Percentiles rank a stretch among this genome's conserved stretches.
Conservation (phyloP, 2,113 vertebrate species). For the Oryzias melastigma region DNA sequence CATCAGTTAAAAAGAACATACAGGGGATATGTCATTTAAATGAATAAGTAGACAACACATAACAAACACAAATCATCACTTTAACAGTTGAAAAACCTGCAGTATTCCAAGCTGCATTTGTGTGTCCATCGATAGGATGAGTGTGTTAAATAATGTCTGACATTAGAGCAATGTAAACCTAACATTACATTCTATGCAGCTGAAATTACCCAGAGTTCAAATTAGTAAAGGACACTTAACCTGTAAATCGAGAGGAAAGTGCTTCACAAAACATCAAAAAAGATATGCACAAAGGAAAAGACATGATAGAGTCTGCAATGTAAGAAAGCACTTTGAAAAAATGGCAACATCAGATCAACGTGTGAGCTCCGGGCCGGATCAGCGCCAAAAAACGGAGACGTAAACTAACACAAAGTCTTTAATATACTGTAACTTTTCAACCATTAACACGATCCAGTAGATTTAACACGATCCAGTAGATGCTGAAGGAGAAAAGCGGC, state of each 20-base stretch:
- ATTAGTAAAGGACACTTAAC: slow-evolving; percentile 69
- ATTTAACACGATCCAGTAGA: too few relatives aligned
- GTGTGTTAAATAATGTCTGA: slow-evolving; percentile 25
- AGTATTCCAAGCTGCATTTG: slow-evolving; percentile 52
- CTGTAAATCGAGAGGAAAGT: slow-evolving; percentile 45
- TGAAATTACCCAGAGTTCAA: slow-evolving; percentile 42
- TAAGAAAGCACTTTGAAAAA: slow-evolving; percentile 58
- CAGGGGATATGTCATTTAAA: slow-evolving; percentile 34
- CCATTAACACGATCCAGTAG: too few relatives aligned
- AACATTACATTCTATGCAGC: slow-evolving; percentile 59
- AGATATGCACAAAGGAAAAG: slow-evolving; percentile 22
- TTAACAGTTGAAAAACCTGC: slow-evolving; percentile 44
- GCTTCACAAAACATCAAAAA: slow-evolving; percentile 19
- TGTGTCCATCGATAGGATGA: slow-evolving; percentile 19
- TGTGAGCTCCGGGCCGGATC: slow-evolving; percentile 13
- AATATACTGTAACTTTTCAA: too few relatives aligned
- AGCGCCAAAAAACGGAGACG: slow-evolving; percentile 10
- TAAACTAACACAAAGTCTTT: not conserved
- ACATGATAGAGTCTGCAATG: not conserved
- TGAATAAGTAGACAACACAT: slow-evolving; percentile 32
- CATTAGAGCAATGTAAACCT: slow-evolving; percentile 30
- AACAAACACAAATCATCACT: slow-evolving; percentile 36
- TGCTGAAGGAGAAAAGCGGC: too few relatives aligned
- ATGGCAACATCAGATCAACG: slow-evolving; percentile 26
- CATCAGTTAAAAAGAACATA: slow-evolving; percentile 39